Percentiles rank a stretch among this genome's conserved stretches.
phyloP scores from a whole-genome alignment of 2,888 invertebrate genomes.

The Tenthredo notha region DNA sequence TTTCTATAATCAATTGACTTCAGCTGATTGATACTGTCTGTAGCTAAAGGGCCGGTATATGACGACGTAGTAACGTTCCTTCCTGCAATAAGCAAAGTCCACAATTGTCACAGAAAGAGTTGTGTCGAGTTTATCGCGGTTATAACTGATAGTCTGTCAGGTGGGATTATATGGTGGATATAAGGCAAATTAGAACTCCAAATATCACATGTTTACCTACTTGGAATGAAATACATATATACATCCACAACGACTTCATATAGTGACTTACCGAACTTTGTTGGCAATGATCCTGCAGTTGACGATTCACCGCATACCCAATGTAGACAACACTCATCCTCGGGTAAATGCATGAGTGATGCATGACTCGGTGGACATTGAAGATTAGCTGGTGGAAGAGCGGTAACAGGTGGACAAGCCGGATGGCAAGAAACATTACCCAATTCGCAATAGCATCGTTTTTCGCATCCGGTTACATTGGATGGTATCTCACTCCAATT shows the following conservation, averaged over 20 bases:
- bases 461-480: constrained; percentile 90
- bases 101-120: constrained; percentile 65
- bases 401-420: constrained; percentile 88
- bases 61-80: constrained; percentile 73
- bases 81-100: constrained; percentile 75
- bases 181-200: not conserved
- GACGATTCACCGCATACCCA: constrained; percentile 82
- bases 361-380: constrained; percentile 86
- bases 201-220: not conserved
- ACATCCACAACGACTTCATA: not conserved
- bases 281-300: constrained; percentile 6
- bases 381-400: constrained; percentile 87
- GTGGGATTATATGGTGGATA: no score
- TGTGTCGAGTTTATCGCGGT: constrained; percentile 55
- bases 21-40: constrained; percentile 63
- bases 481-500: constrained; percentile 92
- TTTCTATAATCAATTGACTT: constrained; percentile 64
- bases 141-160: no score
- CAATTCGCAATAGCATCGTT: constrained; percentile 92
- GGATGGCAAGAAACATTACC: constrained; percentile 92
- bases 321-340: constrained; percentile 91
- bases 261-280: not conserved
- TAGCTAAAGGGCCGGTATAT: constrained; percentile 69
- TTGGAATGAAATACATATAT: not conserved
- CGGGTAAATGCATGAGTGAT: constrained; percentile 83